phyloP scores from a whole-genome alignment of 2,113 vertebrate genomes.

The Procavia capensis region DNA sequence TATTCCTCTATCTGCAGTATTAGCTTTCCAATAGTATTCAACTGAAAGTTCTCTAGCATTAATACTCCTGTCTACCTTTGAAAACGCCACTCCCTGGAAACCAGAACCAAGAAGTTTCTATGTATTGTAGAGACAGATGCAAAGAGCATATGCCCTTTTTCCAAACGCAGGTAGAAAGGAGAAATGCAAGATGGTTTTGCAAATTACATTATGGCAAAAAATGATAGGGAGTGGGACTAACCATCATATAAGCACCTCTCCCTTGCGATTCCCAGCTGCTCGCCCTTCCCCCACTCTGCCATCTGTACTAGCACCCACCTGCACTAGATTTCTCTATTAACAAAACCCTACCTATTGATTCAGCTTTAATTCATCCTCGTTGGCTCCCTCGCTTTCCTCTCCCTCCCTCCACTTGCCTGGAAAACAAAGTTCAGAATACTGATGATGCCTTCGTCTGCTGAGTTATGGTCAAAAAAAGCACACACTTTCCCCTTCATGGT shows the following conservation, averaged over 20 bases:
- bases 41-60: not conserved
- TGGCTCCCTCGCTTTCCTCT: not conserved
- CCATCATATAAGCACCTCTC: not conserved
- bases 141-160: not conserved
- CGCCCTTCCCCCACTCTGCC: not conserved
- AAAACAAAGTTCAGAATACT: not conserved
- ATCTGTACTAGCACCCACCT: not conserved
- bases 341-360: conserved; percentile 43
- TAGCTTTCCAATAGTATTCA: not conserved
- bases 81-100: not conserved
- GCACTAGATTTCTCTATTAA: not conserved
- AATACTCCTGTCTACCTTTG: accelerated
- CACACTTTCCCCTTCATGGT: not conserved
- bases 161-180: not conserved
- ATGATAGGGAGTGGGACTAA: not conserved
- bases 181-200: not conserved
- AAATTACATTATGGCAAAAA: not conserved
- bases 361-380: not conserved
- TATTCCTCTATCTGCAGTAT: too few relatives aligned
- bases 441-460: conserved; percentile 21
- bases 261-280: not conserved
- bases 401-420: not conserved
- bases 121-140: not conserved
- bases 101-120: not conserved
- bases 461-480: not conserved